Evolutionary conservation across 2,888 invertebrate species (phyloP).

Genomic region (Phortica magna): DNA sequence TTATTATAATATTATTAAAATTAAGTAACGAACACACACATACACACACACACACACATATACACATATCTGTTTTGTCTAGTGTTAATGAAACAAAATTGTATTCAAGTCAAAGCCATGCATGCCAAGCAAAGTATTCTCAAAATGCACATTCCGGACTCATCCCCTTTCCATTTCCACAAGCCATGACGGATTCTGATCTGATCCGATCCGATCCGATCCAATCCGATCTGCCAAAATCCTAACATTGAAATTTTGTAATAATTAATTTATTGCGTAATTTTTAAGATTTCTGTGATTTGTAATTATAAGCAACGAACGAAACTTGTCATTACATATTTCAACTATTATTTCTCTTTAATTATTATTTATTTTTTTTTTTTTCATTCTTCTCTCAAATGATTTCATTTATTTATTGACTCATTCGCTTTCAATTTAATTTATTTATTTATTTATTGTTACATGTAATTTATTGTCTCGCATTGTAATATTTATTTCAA

Average conservation of each 20-base stretch:
- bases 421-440: background rate
- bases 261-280: background rate
- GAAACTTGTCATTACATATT: background rate
- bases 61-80: background rate
- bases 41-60: background rate
- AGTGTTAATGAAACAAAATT: background rate
- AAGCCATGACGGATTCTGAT: too few species aligned
- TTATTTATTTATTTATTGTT: background rate
- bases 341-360: background rate
- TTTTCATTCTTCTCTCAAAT: background rate
- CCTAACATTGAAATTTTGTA: background rate
- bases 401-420: background rate
- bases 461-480: too few species aligned
- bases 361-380: conserved; percentile 6
- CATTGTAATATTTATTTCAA: too few species aligned
- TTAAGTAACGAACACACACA: background rate
- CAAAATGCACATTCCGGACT: too few species aligned
- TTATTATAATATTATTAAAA: background rate
- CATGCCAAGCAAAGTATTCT: background rate
- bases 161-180: too few species aligned
- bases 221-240: too few species aligned
- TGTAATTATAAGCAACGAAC: background rate
- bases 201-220: too few species aligned
- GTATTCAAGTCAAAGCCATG: background rate
- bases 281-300: conserved; percentile 23